These are phyloP conservation scores for Malurus alboscapulatus DNA, from an alignment of 2,113 vertebrate species.

Conservation along the genomic window DNA sequence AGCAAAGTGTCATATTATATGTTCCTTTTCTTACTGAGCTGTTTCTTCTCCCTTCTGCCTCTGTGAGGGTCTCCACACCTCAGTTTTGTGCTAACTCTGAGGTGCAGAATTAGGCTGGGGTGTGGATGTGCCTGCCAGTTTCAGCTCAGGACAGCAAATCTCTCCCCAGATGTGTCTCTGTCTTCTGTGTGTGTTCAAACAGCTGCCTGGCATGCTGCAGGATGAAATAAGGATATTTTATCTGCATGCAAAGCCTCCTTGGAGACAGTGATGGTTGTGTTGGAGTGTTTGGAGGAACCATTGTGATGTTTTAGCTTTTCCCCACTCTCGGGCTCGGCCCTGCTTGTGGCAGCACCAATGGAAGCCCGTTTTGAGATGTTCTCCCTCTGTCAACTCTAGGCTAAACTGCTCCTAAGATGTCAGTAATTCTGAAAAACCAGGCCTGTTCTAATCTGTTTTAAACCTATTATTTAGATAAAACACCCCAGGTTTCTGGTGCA, in stretches of 20 bases:
- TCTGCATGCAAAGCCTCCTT: not conserved
- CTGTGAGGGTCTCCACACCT: not conserved
- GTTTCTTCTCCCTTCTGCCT: not conserved
- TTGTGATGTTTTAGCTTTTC: not conserved
- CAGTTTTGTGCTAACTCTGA: not conserved
- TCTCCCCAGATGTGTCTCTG: not conserved
- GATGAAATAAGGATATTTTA: not conserved
- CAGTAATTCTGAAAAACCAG: not conserved
- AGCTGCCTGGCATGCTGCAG: not conserved
- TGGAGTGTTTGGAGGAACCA: not conserved
- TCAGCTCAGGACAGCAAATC: not conserved
- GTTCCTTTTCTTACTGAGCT: not conserved
- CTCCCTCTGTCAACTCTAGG: not conserved
- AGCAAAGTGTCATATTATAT: rapidly evolving
- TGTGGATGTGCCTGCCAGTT: not conserved
- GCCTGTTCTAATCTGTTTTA: not conserved
- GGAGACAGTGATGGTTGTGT: not conserved
- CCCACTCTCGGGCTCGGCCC: not conserved
- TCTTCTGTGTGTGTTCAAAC: not conserved
- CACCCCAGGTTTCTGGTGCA: not conserved
- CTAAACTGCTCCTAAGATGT: not conserved
- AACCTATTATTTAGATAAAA: not conserved
- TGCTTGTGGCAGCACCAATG: not conserved
- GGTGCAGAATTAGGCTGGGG: not conserved
- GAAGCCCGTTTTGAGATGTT: not conserved